Evolutionary conservation across 2,113 vertebrate species (phyloP), one percentile per base, ranked within the genome.

Genomic region (Misgurnus mizolepis): DNA sequence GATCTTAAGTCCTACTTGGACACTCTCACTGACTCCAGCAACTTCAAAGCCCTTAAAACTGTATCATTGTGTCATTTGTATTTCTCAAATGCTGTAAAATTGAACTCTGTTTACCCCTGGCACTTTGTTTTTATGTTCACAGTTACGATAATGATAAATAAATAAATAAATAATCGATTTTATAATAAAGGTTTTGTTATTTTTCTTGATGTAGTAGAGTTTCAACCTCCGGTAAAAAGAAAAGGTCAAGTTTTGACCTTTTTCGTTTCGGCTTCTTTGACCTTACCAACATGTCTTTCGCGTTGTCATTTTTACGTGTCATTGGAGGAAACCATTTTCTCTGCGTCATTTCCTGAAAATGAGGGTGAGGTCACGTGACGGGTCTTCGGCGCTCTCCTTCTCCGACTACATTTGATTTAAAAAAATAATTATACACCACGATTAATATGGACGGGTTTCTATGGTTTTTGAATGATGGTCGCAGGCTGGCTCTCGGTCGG

Each of bases 291-390:
- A 89, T 89, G 88, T 84, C 80, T 17, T 5, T 22, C 0, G 0
- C 22, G 60, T 49, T 70, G 66, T 70, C 66, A 80, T 65, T 45
- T 77, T 39, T 53, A 64, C 56, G 49, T 82, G 82, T 73, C 83
- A 67, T 75, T 45, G 88, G 88, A 88, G 88, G 83, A 71, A 86
- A 73, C 53, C 3, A 43, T 18, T 3, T 5, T 4, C 5, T 58
- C 6, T 0, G 60, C 92, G 91, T 92, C 92, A 94, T 84, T 92
- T 94, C 93, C 93, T 80, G 9, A 40, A 64, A 8, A 82, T 58
- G 75, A 45, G 74, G 15, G 72, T 1, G 1, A 6, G 83, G 88
- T 94, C 93, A 94, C 93, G 93, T 94, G 93, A 94, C 82, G 40
- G 9, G 0, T 85, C 77, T 86, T 91, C 91, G 90, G 91, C 90